Percentiles rank a stretch among this genome's conserved stretches.
Conservation (phyloP, 1,140 invertebrate genomes). For the Episyrphus balteatus region DNA sequence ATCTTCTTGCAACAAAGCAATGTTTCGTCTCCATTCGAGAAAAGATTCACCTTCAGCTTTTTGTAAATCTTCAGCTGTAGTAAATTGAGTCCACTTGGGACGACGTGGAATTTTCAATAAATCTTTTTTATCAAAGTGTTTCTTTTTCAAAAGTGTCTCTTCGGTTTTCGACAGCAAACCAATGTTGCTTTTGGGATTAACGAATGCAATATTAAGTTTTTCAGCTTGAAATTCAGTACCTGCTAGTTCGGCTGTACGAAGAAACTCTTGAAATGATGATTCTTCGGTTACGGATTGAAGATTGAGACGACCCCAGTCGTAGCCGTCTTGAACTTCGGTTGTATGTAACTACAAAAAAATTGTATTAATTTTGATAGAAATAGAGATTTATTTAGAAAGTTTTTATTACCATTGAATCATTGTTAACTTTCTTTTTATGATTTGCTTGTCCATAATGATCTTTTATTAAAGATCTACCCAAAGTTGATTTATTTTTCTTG, state of each 20-base stretch:
- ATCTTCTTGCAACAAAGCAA: slow-evolving; percentile 69
- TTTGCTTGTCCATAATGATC: slow-evolving; percentile 52
- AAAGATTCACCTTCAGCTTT: slow-evolving; percentile 69
- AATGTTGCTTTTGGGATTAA: slow-evolving; percentile 44
- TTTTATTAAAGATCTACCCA: slow-evolving; percentile 65
- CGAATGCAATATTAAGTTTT: slow-evolving; percentile 63
- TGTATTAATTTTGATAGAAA: too few species aligned
- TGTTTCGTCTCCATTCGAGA: slow-evolving; percentile 73
- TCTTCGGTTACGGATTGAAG: slow-evolving; percentile 92
- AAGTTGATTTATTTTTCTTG: slow-evolving; percentile 26
- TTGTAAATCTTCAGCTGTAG: slow-evolving; percentile 66
- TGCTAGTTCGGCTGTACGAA: slow-evolving; percentile 86
- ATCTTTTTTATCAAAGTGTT: slow-evolving; percentile 54
- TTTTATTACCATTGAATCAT: slow-evolving; percentile 48
- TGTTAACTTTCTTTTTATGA: slow-evolving; percentile 46
- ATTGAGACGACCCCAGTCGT: slow-evolving; percentile 80
- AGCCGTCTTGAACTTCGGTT: slow-evolving; percentile 77
- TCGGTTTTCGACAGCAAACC: slow-evolving; percentile 57
- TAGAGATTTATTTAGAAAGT: slow-evolving; percentile 2
- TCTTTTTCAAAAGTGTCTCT: slow-evolving; percentile 42
- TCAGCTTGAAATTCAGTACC: slow-evolving; percentile 87
- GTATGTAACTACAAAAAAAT: slow-evolving; percentile 60
- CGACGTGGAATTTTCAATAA: slow-evolving; percentile 71
- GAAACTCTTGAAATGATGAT: slow-evolving; percentile 88
- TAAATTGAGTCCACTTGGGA: slow-evolving; percentile 68